A percentile compares a stretch with the other conserved stretches of the same genome.
phyloP scores from a whole-genome alignment of 2,113 vertebrate genomes.

The Neodontobutis hainanensis region DNA sequence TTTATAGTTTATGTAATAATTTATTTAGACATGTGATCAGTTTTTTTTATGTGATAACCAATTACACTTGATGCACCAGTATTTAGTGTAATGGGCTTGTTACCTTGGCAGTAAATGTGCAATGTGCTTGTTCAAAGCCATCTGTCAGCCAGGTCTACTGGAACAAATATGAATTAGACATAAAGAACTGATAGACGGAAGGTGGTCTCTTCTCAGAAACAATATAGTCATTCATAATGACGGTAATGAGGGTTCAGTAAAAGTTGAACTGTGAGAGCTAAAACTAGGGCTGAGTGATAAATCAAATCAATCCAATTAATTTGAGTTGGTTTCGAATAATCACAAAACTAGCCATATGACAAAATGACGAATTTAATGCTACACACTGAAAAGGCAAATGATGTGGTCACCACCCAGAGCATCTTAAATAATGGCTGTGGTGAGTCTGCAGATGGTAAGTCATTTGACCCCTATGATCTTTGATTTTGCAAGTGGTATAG shows the following conservation, averaged over 20 bases:
- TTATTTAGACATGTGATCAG: not conserved
- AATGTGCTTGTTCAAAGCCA: slow-evolving; percentile 4
- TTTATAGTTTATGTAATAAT: not conserved
- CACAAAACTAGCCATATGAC: no score
- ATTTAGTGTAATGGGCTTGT: slow-evolving; percentile 8
- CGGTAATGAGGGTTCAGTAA: slow-evolving; percentile 3
- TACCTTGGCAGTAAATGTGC: slow-evolving; percentile 6
- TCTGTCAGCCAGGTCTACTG: slow-evolving; percentile 5
- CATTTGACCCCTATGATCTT: no score
- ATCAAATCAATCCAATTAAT: no score
- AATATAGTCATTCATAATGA: not conserved
- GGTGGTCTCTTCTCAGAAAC: slow-evolving; percentile 2
- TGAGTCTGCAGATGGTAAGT: no score
- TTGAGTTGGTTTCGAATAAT: no score
- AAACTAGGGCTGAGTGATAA: no score
- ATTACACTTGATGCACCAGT: slow-evolving; percentile 2
- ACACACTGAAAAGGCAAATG: no score
- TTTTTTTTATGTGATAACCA: slow-evolving; percentile 5
- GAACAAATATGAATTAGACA: slow-evolving; percentile 2
- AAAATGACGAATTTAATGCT: no score
- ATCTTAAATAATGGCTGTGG: no score
- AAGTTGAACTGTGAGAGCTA: not conserved
- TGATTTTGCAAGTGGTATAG: no score
- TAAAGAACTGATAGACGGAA: not conserved
- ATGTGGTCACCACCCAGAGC: no score